Conservation (phyloP, 2,888 invertebrate genomes). For the Pristionchus arcanus region DNA sequence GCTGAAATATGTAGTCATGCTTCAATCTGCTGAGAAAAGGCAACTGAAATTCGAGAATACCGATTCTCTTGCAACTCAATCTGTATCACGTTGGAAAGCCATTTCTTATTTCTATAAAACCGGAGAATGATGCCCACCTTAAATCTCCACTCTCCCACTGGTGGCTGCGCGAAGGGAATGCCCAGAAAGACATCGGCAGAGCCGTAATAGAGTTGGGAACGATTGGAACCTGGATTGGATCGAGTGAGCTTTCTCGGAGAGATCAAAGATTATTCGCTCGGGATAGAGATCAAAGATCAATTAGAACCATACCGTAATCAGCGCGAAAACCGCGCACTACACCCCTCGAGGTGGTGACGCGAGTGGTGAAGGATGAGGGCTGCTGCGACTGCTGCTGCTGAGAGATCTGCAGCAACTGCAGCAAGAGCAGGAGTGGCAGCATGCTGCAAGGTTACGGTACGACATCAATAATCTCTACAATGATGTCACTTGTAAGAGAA, state of each 20-base stretch:
- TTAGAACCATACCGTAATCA: not conserved
- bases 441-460: not conserved
- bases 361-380: not conserved
- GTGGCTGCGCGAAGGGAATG: slow-evolving; percentile 39
- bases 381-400: not conserved
- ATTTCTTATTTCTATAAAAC: too few species aligned
- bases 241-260: not conserved
- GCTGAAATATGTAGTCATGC: too few species aligned
- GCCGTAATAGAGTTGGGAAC: slow-evolving; percentile 28
- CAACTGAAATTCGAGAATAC: too few species aligned
- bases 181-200: slow-evolving; percentile 43
- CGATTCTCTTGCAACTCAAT: too few species aligned
- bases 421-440: not conserved
- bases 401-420: not conserved
- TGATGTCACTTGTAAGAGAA: too few species aligned
- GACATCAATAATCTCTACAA: not conserved
- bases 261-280: not conserved
- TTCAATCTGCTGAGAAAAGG: too few species aligned
- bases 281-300: not conserved
- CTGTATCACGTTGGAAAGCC: too few species aligned
- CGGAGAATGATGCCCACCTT: not conserved
- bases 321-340: slow-evolving; percentile 8
- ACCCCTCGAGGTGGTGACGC: slow-evolving; percentile 11
- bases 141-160: slow-evolving; percentile 21
- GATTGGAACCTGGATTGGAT: not conserved